Evolutionary conservation across 2,888 invertebrate species (phyloP), one percentile per base, ranked within the genome.

Genomic region (Phengaris alcon): DNA sequence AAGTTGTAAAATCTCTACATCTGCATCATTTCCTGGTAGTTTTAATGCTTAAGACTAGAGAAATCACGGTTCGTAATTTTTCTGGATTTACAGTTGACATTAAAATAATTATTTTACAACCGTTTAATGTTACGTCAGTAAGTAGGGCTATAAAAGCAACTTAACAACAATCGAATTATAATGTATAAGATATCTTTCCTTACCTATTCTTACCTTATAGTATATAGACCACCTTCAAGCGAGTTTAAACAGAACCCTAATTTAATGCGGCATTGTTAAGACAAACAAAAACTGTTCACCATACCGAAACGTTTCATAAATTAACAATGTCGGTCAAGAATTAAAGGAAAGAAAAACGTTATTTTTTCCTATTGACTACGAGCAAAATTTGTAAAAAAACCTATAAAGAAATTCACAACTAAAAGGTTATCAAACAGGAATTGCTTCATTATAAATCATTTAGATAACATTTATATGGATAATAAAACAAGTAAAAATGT

Each of bases 301-400:
- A 15, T 70, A 51, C 51, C 70, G 52, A 52, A 72, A 72, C 52
- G 51, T 8, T 51, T 51, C 70, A 52, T 72, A 52, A 51, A 12
- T 22, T 72, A 7, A 52, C 52, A 52, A 72, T 72, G 52, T 72
- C 72, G 54, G 72, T 72, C 72, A 72, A 72, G 72, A 72, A 72
- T 52, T 72, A 35, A 51, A 44, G 68, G 57, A 15, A 68, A 54
- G 52, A 22, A 54, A 22, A 72, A 72, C 72, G 52, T 7, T 35
- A 22, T 35, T 70, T 54, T 7, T 51, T 72, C 6, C 15, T 35
- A 51, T 15, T 35, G 6, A 64, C 35, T 10, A 22, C 59, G 22
- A 59, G 9, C 13, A 22, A 8, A 64, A 64, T 35, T 59, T 64
- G 35, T 64, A 22, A 64, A 35, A 35, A 64, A 12, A 35, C 22